phyloP scores from a whole-genome alignment of 1,140 invertebrate species.

The Oryctes rhinoceros region DNA sequence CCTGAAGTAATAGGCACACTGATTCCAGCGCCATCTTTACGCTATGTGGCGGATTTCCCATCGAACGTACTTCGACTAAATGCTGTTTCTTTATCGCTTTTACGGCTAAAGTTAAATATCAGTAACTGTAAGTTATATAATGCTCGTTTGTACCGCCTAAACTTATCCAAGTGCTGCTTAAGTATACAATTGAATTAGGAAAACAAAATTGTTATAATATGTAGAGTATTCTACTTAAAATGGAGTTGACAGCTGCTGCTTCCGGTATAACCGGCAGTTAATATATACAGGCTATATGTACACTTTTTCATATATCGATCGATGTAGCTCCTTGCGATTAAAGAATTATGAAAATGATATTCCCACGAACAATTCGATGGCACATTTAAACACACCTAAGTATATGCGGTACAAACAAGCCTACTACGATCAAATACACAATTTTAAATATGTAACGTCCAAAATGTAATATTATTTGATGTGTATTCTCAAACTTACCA shows the following conservation, averaged over 20 bases:
- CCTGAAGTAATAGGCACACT: conserved; percentile 92
- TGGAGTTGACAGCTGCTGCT: no score
- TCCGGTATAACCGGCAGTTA: neutral
- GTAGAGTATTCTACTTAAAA: no score
- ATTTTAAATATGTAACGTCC: neutral
- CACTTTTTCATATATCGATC: no score
- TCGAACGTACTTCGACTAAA: conserved; percentile 92
- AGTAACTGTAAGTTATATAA: neutral
- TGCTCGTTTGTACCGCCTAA: neutral
- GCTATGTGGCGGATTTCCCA: conserved; percentile 91
- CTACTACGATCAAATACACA: neutral
- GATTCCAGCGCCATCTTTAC: conserved; percentile 96
- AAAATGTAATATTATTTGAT: neutral
- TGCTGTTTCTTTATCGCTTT: conserved; percentile 97
- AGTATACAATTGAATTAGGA: no score
- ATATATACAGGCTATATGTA: neutral
- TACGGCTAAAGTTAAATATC: conserved; percentile 74
- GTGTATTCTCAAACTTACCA: conserved; percentile 69
- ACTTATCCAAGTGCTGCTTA: no score
- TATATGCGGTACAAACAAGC: no score
- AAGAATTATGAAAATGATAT: no score
- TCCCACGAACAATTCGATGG: no score
- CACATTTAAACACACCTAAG: no score
- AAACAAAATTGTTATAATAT: no score
- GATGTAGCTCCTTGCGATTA: no score